A percentile compares a stretch with the other conserved stretches of the same genome.
Conservation (phyloP, 2,888 invertebrate genomes). For the Pristionchus fissidentatus region DNA sequence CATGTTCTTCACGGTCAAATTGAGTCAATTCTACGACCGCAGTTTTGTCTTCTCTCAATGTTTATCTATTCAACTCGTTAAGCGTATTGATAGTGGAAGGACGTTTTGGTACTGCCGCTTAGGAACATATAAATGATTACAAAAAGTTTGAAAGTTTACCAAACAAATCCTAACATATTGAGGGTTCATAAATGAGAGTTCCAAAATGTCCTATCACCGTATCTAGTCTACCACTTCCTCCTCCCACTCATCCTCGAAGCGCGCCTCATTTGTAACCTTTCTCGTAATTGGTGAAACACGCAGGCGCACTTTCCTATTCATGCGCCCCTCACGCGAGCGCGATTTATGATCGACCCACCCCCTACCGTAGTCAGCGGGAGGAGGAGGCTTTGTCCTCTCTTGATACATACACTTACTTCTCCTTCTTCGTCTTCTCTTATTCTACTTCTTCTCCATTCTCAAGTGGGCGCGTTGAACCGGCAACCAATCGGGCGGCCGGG, state of each 20-base stretch:
- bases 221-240: no score
- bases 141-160: no score
- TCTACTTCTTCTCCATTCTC: conserved; percentile 1
- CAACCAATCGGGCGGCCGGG: not conserved
- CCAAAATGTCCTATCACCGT: no score
- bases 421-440: not conserved
- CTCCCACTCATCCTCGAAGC: not conserved
- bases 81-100: no score
- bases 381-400: not conserved
- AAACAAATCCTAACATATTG: no score
- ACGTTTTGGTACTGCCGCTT: no score
- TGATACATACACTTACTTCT: not conserved
- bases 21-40: no score
- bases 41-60: no score
- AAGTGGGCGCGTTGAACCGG: not conserved
- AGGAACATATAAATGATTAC: no score
- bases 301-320: not conserved
- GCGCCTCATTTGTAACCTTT: not conserved
- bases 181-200: no score
- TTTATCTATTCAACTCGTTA: no score
- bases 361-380: conserved; percentile 17
- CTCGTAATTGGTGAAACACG: not conserved
- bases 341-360: conserved; percentile 7
- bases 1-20: no score
- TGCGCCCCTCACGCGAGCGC: not conserved